A percentile compares a stretch with the other conserved stretches of the same genome.
Evolutionary conservation across 2,113 vertebrate species (phyloP).

Genomic region (Otis tarda): DNA sequence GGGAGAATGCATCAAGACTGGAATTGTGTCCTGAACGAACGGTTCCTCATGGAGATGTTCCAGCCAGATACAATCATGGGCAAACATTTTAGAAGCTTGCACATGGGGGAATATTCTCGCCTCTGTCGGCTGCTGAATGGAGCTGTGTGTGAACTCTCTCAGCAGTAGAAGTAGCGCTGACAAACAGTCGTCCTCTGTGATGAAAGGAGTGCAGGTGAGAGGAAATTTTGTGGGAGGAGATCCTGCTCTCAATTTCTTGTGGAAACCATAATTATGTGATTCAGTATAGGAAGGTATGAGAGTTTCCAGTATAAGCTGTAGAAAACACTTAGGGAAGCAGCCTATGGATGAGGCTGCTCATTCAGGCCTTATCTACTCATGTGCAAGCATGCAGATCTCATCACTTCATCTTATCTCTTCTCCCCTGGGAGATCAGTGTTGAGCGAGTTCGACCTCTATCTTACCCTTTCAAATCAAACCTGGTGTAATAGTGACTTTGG

Average conservation of each 20-base stretch:
- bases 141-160: conserved; percentile 11
- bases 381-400: conserved; percentile 27
- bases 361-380: conserved; percentile 54
- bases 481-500: not conserved
- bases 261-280: conserved; percentile 46
- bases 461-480: conserved; percentile 3
- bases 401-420: conserved; percentile 46
- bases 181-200: conserved; percentile 9
- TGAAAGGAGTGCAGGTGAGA: conserved; percentile 53
- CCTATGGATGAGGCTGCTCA: conserved; percentile 16
- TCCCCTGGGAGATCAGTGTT: not conserved
- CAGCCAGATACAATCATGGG: not conserved
- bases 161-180: conserved; percentile 13
- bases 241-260: conserved; percentile 35
- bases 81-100: not conserved
- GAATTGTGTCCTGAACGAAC: not conserved
- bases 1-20: not conserved
- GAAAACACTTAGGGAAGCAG: conserved; percentile 11
- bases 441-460: conserved; percentile 11
- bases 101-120: not conserved
- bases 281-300: not conserved
- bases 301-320: conserved; percentile 16
- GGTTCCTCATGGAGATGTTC: not conserved
- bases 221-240: conserved; percentile 52
- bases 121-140: not conserved